Evolutionary conservation across 2,797 vertebrate genomes (phyloP).

Genomic region (Cynopterus sphinx): DNA sequence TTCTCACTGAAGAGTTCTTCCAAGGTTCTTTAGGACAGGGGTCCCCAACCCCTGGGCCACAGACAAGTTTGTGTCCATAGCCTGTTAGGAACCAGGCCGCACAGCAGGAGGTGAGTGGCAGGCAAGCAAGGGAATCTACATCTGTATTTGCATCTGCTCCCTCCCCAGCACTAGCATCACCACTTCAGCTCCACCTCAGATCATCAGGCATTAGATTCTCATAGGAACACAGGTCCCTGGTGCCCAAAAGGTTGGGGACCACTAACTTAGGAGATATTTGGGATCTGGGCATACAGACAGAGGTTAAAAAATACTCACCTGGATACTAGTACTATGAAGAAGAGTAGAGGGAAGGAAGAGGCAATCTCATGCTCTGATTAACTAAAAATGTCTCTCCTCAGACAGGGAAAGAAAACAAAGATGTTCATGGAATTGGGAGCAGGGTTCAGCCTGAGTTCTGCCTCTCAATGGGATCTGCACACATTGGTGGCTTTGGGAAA

Average conservation of each 20-base stretch:
- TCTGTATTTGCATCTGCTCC: too few relatives aligned
- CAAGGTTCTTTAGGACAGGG: not conserved
- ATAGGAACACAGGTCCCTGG: too few relatives aligned
- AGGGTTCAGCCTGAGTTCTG: not conserved
- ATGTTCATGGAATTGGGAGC: not conserved
- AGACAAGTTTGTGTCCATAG: too few relatives aligned
- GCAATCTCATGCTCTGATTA: not conserved
- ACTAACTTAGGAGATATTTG: not conserved
- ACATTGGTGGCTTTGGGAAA: not conserved
- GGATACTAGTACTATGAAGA: not conserved
- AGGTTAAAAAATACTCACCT: not conserved
- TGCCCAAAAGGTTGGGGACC: too few relatives aligned
- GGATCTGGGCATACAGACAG: not conserved
- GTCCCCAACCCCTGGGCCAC: too few relatives aligned
- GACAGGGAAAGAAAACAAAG: not conserved
- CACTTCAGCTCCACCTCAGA: too few relatives aligned
- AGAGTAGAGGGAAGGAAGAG: not conserved
- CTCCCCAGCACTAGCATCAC: too few relatives aligned
- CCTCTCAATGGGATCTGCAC: not conserved
- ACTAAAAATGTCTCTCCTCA: slow-evolving; percentile 23
- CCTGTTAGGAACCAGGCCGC: too few relatives aligned
- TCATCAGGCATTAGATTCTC: too few relatives aligned
- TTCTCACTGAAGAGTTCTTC: not conserved
- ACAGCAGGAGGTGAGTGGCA: too few relatives aligned
- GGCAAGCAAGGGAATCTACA: too few relatives aligned